Percentiles rank a stretch among this genome's conserved stretches.
Conservation (phyloP, 2,113 vertebrate genomes). For the Pygoscelis antarcticus region DNA sequence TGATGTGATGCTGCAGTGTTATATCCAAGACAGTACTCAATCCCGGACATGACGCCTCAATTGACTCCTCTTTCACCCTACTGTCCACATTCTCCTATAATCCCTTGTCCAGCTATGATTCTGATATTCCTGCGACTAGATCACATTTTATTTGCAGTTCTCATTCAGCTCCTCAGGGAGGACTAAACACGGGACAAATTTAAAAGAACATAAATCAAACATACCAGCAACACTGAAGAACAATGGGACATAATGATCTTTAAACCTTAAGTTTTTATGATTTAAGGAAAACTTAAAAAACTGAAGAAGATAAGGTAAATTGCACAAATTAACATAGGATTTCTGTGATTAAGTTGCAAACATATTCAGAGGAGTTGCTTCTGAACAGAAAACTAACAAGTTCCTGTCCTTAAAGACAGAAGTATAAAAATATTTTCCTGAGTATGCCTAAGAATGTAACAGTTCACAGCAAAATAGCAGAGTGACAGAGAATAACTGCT, state of each 20-base stretch:
- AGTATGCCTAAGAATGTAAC: neutral
- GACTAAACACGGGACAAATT: neutral
- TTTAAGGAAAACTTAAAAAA: neutral
- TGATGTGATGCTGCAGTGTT: neutral
- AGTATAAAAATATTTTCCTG: neutral
- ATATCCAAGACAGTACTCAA: neutral
- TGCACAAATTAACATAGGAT: neutral
- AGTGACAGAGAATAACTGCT: neutral
- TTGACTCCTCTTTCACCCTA: neutral
- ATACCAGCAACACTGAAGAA: neutral
- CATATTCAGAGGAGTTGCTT: neutral
- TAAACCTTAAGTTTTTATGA: neutral
- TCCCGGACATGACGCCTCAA: neutral
- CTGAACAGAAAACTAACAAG: neutral
- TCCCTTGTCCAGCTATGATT: neutral
- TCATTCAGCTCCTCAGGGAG: neutral
- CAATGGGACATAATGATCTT: neutral
- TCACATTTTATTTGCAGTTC: neutral
- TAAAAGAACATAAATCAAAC: neutral
- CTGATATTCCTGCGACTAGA: neutral
- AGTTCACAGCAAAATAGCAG: neutral
- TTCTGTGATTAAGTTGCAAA: neutral
- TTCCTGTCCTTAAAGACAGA: neutral
- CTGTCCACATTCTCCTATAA: neutral
- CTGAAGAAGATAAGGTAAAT: neutral